Conservation (phyloP, 2,113 vertebrate genomes). For the Cavia porcellus region DNA sequence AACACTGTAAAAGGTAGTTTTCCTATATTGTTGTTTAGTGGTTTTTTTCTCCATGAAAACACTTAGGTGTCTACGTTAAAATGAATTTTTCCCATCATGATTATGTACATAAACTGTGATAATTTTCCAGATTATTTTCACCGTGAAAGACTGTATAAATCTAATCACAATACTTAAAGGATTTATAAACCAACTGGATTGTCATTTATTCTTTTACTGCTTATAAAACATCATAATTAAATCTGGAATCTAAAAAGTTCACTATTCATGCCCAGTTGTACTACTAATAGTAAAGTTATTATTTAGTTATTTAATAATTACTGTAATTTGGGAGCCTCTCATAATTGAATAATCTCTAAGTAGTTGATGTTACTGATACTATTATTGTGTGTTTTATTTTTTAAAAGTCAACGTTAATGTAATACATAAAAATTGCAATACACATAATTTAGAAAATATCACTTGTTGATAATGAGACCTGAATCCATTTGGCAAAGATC, state of each 20-base stretch:
- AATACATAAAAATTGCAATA: slow-evolving; percentile 25
- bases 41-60: neutral
- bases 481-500: neutral
- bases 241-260: slow-evolving; percentile 27
- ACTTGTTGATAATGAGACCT: neutral
- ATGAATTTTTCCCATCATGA: neutral
- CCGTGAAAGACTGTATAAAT: neutral
- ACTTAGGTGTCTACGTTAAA: slow-evolving; percentile 9
- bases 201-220: neutral
- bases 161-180: neutral
- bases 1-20: neutral
- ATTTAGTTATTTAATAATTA: slow-evolving; percentile 39
- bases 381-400: neutral
- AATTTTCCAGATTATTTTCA: slow-evolving; percentile 50
- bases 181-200: neutral
- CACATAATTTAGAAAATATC: neutral
- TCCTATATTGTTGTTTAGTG: neutral
- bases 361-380: neutral
- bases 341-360: slow-evolving; percentile 33
- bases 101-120: neutral
- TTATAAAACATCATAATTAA: slow-evolving; percentile 28
- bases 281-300: slow-evolving; percentile 49
- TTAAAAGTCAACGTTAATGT: neutral
- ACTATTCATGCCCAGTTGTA: neutral
- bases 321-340: neutral